Percentiles rank a stretch among this genome's conserved stretches.
These are phyloP conservation scores for Dendrocopos noguchii DNA, from an alignment of 2,113 vertebrate genomes.

Conservation along the genomic window DNA sequence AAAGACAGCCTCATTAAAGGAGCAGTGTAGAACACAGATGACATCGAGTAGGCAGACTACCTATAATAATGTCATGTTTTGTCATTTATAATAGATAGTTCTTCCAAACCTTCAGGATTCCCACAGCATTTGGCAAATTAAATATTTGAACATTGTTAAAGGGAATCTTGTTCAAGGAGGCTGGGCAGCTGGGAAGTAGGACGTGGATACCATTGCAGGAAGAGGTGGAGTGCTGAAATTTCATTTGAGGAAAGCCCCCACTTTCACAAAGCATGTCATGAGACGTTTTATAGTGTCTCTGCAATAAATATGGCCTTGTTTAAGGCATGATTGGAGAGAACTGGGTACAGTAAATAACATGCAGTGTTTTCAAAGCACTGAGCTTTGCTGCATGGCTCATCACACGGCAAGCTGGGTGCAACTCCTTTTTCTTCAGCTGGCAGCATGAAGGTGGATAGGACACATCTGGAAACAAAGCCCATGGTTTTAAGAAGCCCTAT, in stretches of 20 bases:
- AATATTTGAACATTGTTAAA: constrained; percentile 21
- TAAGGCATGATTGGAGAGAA: not conserved
- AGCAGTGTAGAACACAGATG: constrained; percentile 18
- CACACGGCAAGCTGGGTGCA: not conserved
- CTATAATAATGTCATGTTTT: constrained; percentile 60
- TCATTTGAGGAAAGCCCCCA: not conserved
- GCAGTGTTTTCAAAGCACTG: not conserved
- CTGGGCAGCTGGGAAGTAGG: not conserved
- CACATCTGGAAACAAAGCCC: not conserved
- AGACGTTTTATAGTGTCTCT: constrained; percentile 1
- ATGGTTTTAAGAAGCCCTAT: not conserved
- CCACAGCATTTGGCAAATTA: constrained; percentile 42
- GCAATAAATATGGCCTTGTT: not conserved
- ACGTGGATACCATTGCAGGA: not conserved
- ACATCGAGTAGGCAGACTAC: constrained; percentile 58
- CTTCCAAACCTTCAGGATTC: constrained; percentile 62
- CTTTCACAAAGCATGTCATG: not conserved
- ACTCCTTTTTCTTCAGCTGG: not conserved
- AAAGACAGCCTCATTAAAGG: constrained; percentile 61
- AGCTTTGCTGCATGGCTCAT: not conserved
- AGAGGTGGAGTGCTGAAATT: not conserved
- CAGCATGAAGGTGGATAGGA: not conserved
- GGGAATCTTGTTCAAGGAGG: constrained; percentile 34
- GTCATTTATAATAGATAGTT: constrained; percentile 53
- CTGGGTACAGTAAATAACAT: not conserved